A percentile compares a stretch with the other conserved stretches of the same genome.
Evolutionary conservation across 2,113 vertebrate genomes (phyloP).

Genomic region (Bambusicola thoracicus): DNA sequence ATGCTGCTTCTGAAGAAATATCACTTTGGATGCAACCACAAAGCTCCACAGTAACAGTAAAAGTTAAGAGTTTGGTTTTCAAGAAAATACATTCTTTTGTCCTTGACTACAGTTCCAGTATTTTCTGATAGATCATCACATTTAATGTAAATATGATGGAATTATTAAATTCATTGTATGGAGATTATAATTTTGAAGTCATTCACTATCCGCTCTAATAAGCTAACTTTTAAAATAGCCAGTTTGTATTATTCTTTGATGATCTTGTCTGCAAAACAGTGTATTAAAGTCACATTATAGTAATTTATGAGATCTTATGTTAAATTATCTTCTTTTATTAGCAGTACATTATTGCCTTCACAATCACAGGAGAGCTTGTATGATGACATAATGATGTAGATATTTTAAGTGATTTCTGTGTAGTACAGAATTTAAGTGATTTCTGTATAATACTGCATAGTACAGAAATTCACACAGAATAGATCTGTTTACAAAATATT

Average conservation of each 20-base stretch:
- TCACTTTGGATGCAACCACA: slow-evolving; percentile 47
- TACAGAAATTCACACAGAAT: background rate
- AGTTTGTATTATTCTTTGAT: background rate
- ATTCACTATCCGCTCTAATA: background rate
- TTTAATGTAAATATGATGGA: background rate
- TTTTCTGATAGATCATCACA: background rate
- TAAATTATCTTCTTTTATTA: background rate
- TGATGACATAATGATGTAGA: background rate
- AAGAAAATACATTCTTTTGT: background rate
- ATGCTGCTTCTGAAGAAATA: slow-evolving; percentile 74
- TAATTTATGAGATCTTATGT: background rate
- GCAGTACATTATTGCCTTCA: background rate
- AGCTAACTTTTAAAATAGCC: background rate
- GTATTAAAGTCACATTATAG: background rate
- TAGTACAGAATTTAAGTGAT: background rate
- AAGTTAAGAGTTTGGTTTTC: background rate
- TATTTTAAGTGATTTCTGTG: background rate
- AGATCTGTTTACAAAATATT: background rate
- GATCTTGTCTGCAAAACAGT: background rate
- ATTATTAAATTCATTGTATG: background rate
- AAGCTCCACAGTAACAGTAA: slow-evolving; percentile 57
- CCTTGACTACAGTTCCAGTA: background rate
- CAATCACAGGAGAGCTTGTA: background rate
- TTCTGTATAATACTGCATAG: background rate
- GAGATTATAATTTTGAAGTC: background rate